Base-by-base conservation (phyloP, 2,113 vertebrate species). In the Percina caprodes region DNA sequence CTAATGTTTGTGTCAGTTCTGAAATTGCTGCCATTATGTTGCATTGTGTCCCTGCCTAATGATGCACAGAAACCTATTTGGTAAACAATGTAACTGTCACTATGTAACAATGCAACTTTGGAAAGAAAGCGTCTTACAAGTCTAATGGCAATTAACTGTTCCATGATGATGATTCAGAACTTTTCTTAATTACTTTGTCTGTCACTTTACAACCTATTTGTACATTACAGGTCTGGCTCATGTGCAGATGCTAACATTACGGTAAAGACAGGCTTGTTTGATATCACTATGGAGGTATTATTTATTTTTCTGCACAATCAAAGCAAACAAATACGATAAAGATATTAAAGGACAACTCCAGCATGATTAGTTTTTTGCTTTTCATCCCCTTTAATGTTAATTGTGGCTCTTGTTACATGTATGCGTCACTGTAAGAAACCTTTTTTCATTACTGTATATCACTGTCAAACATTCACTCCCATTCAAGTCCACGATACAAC, bases 1-100 rank as follows among this genome's bases (percentile, higher is more conserved):
- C 72, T 87, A 79, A 88, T 88, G 82, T 77, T 84, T 49, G 51
- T 87, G 84, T 82, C 88, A 74, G 10, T 56, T 65, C 76, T 78
- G 63, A 79, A 90, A 90, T 86, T 80, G 77, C 81, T 59, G 75
- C 67, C 71, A 85, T 88, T 91, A 86, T 60, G 62, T 18, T 30
- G 42, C 60, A 59, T 82, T 77, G 80, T 89, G 65, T 74, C 70
- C 16, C 18, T 16, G 87, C 78, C 56, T 81, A 89, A 90, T 79
- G 82, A 83, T 54, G 83, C 80, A 26, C n/a, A 26, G 6, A 60
- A 55, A 80, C 67, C 69, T 69, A 70, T 77, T 45, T 78, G 79
- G 42, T 78, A 69, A 88, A 81, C 62, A 82, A 55, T 60, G 80
- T 66, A 39, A 62, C 61, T 67, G 71, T 74, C 73, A 35, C 26